A percentile compares a stretch with the other conserved stretches of the same genome.
Conservation (phyloP, 2,888 invertebrate species). For the Celastrina argiolus region DNA sequence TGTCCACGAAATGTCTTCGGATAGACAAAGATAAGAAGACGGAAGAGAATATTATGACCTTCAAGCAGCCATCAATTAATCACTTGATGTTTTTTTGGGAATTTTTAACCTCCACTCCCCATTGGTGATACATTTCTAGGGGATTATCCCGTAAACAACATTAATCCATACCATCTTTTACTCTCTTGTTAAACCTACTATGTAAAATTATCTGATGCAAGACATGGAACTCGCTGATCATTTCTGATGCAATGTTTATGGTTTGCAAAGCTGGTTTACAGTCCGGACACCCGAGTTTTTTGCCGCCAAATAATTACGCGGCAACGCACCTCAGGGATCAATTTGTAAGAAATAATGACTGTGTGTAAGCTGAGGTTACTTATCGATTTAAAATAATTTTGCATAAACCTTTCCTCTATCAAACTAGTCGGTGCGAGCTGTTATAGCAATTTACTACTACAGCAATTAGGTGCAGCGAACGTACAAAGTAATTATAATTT, state of each 20-base stretch:
- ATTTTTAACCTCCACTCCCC: too few species aligned
- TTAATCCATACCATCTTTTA: too few species aligned
- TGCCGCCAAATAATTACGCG: conserved; percentile 34
- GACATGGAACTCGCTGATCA: conserved; percentile 38
- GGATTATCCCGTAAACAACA: too few species aligned
- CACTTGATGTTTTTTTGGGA: too few species aligned
- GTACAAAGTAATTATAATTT: neutral
- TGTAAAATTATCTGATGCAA: conserved; percentile 43
- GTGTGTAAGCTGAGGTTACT: neutral
- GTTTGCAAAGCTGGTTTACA: conserved; percentile 37
- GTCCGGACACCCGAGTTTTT: conserved; percentile 31
- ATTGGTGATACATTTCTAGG: too few species aligned
- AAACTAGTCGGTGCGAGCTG: neutral
- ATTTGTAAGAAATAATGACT: conserved; percentile 2
- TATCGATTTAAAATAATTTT: conserved; percentile 8
- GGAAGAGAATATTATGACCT: too few species aligned
- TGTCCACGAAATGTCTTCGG: too few species aligned
- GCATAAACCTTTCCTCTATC: neutral
- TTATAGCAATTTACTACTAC: neutral
- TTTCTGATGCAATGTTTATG: conserved; percentile 51
- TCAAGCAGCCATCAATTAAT: too few species aligned
- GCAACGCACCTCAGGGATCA: conserved; percentile 22
- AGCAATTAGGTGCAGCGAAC: neutral
- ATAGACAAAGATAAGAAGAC: too few species aligned
- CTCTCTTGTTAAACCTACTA: neutral